Evolutionary conservation across 2,113 vertebrate species (phyloP).

Genomic region (Lamprotornis superbus): DNA sequence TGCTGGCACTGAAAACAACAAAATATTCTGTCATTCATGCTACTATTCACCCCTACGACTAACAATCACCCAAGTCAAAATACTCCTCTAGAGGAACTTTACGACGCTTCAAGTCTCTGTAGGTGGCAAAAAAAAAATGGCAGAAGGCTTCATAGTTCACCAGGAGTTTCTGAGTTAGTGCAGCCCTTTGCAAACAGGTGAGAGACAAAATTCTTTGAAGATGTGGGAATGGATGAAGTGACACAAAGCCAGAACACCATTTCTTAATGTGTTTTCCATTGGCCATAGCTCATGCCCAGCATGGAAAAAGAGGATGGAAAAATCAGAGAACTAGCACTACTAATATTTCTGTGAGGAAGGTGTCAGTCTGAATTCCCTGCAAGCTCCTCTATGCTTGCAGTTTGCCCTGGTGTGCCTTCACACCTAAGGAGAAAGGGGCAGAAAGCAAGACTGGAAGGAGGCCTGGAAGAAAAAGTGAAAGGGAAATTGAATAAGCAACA

Average conservation of each 20-base stretch:
- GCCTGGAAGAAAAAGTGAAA: background rate
- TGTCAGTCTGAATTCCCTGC: background rate
- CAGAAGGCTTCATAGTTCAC: background rate
- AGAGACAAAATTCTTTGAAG: background rate
- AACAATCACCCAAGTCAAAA: background rate
- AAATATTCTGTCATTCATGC: background rate
- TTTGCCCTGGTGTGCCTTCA: background rate
- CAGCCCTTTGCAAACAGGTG: background rate
- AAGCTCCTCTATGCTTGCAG: background rate
- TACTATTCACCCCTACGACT: background rate
- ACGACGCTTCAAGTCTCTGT: background rate
- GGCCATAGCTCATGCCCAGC: background rate
- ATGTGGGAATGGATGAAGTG: background rate
- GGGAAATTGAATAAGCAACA: background rate
- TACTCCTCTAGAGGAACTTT: background rate
- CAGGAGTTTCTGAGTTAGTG: background rate
- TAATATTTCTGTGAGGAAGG: background rate
- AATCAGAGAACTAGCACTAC: background rate
- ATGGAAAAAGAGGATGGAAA: background rate
- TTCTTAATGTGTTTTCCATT: background rate
- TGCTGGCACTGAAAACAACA: background rate
- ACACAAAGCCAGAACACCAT: rapidly evolving
- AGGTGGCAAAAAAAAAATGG: background rate
- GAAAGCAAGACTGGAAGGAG: background rate
- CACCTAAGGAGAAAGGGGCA: background rate